Percentiles rank a stretch among this genome's conserved stretches.
These are phyloP conservation scores for Macropus fuliginosus DNA, from an alignment of 2,797 vertebrate species.

Conservation along the genomic window DNA sequence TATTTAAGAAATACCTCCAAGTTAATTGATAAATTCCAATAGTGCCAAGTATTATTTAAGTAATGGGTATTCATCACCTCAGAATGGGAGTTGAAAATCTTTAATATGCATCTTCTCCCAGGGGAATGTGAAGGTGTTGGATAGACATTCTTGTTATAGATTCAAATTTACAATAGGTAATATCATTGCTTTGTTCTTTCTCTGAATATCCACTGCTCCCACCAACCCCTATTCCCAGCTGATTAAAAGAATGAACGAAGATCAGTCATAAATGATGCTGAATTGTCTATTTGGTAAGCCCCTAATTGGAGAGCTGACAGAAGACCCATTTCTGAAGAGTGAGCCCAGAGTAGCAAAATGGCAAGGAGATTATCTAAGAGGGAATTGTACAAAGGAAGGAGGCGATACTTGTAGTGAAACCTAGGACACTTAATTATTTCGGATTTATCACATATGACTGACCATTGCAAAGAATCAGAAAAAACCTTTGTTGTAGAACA, in stretches of 20 bases:
- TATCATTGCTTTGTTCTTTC: accelerated
- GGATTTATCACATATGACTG: not conserved
- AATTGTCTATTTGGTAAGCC: not conserved
- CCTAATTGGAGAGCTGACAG: accelerated
- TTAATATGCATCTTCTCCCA: not conserved
- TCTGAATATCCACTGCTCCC: too few relatives aligned
- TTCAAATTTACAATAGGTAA: not conserved
- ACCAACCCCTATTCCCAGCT: accelerated
- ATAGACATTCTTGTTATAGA: not conserved
- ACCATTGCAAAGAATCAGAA: not conserved
- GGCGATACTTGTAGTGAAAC: not conserved
- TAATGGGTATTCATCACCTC: accelerated
- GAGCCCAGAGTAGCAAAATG: not conserved
- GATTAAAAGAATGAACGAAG: not conserved
- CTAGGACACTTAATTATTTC: not conserved
- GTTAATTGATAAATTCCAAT: not conserved
- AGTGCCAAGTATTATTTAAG: accelerated
- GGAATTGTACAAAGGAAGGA: not conserved
- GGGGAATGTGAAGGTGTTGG: not conserved
- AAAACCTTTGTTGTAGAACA: not conserved
- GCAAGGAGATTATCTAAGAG: not conserved
- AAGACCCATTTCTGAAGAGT: not conserved
- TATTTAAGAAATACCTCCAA: not conserved
- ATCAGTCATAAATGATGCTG: not conserved
- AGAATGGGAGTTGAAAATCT: not conserved